These are phyloP conservation scores for Hemicrepidius hirtus DNA, from an alignment of 2,888 invertebrate genomes.

Conservation along the genomic window DNA sequence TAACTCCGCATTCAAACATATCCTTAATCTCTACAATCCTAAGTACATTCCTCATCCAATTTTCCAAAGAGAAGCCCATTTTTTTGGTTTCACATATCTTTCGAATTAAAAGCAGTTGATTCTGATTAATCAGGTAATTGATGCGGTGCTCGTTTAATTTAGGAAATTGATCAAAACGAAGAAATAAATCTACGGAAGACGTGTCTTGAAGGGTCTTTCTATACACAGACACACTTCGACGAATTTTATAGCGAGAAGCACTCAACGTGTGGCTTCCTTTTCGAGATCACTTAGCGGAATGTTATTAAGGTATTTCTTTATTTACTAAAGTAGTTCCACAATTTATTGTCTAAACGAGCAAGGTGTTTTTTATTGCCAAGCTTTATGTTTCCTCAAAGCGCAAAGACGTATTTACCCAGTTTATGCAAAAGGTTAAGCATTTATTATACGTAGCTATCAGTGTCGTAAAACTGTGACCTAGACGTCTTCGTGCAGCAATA, in stretches of 20 bases:
- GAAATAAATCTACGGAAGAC: slow-evolving; percentile 23
- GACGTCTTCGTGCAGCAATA: slow-evolving; percentile 10
- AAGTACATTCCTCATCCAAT: slow-evolving; percentile 4
- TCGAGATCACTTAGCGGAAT: slow-evolving; percentile 48
- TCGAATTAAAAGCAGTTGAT: background rate
- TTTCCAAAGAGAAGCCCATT: background rate
- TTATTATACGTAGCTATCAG: slow-evolving; percentile 4
- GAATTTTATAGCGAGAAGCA: slow-evolving; percentile 60
- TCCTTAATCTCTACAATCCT: slow-evolving; percentile 18
- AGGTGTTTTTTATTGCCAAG: slow-evolving; percentile 18
- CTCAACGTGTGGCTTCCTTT: slow-evolving; percentile 61
- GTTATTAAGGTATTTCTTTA: slow-evolving; percentile 34
- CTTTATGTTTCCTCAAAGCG: slow-evolving; percentile 8
- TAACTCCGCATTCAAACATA: slow-evolving; percentile 22
- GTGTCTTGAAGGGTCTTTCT: slow-evolving; percentile 21
- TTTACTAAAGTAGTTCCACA: slow-evolving; percentile 35
- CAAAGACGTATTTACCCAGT: slow-evolving; percentile 5
- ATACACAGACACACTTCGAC: slow-evolving; percentile 37
- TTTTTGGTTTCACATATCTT: background rate
- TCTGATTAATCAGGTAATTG: slow-evolving; percentile 33
- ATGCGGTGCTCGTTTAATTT: slow-evolving; percentile 33
- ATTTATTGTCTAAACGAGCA: slow-evolving; percentile 30
- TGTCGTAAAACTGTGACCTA: slow-evolving; percentile 12
- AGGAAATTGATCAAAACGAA: slow-evolving; percentile 28
- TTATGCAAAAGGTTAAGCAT: slow-evolving; percentile 32